phyloP scores from a whole-genome alignment of 1,140 invertebrate species.

The Cydia strobilella region DNA sequence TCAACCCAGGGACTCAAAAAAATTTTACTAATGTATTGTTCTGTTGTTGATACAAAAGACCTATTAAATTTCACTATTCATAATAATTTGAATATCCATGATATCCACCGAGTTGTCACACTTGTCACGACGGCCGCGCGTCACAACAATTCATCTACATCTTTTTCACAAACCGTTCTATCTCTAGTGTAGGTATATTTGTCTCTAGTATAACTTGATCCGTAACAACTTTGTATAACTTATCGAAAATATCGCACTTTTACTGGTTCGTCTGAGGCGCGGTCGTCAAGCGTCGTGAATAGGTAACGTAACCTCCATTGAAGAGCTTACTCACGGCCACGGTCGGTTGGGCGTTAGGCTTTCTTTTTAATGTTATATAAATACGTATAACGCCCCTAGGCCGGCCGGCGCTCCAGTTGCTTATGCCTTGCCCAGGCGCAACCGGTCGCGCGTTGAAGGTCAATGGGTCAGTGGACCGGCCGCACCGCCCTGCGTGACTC shows the following conservation, averaged over 20 bases:
- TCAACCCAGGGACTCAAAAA: no score
- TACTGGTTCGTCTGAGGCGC: background rate
- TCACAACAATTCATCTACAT: background rate
- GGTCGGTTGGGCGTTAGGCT: slow-evolving; percentile 37
- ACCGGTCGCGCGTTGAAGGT: slow-evolving; percentile 62
- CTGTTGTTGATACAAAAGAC: no score
- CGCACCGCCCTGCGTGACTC: slow-evolving; percentile 5
- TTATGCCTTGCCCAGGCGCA: slow-evolving; percentile 39
- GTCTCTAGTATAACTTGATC: background rate
- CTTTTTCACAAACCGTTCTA: background rate
- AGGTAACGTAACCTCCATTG: slow-evolving; percentile 30
- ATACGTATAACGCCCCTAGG: slow-evolving; percentile 37
- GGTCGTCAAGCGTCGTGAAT: background rate
- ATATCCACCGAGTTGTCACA: background rate
- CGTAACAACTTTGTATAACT: background rate
- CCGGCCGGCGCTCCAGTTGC: slow-evolving; percentile 43
- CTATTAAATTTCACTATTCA: background rate
- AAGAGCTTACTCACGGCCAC: slow-evolving; percentile 6
- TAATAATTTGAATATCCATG: background rate
- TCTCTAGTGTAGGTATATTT: no score
- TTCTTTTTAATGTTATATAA: slow-evolving; percentile 52
- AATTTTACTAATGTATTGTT: no score
- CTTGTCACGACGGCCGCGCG: background rate
- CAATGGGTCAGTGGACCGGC: slow-evolving; percentile 66
- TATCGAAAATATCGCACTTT: no score